These are phyloP conservation scores for Otus scops DNA, from an alignment of 2,797 vertebrate species.

Conservation along the genomic window DNA sequence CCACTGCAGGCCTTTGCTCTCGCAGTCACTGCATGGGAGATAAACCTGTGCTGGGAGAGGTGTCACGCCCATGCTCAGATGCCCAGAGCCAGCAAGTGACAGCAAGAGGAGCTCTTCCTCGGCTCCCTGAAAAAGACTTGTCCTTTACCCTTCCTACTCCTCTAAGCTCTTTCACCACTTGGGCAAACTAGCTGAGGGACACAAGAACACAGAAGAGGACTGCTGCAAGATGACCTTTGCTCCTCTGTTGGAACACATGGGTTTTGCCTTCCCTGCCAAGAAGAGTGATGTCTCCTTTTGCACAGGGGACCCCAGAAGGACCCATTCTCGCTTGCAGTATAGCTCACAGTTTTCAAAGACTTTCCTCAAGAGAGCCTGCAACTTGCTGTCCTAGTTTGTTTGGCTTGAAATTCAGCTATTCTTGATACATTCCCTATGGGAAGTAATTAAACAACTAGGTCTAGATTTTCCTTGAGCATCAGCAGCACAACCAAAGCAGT, in stretches of 20 bases:
- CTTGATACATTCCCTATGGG: neutral
- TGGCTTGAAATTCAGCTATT: neutral
- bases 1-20: neutral
- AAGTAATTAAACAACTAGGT: neutral
- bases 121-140: neutral
- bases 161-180: neutral
- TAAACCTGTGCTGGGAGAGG: neutral
- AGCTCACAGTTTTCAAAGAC: neutral
- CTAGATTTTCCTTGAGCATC: neutral
- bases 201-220: neutral
- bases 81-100: neutral
- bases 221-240: neutral
- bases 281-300: neutral
- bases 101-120: neutral
- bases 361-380: neutral
- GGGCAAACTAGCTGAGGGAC: neutral
- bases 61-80: fast-evolving
- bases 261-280: neutral
- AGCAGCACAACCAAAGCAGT: neutral
- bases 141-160: neutral
- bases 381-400: neutral
- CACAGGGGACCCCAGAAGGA: neutral
- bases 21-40: neutral
- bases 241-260: neutral
- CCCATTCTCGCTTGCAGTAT: neutral